Conservation (phyloP, 23 tunicate genomes). For the Diplosoma virens region DNA sequence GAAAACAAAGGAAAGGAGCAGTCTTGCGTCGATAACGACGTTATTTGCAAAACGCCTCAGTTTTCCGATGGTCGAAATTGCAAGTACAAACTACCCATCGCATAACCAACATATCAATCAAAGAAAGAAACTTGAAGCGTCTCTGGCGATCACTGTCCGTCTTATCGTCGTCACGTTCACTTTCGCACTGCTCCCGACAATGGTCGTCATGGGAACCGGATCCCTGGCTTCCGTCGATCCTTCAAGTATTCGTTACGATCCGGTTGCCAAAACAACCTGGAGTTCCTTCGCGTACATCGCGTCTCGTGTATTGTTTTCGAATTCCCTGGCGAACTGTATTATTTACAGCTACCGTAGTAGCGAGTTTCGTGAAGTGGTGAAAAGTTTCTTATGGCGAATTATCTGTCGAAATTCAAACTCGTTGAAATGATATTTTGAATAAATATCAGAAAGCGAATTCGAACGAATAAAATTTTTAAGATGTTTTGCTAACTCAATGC, state of each 20-base stretch:
- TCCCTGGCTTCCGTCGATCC: background rate
- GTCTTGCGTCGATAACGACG: background rate
- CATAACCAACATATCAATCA: background rate
- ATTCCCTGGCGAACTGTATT: conserved; percentile 39
- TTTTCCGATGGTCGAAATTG: too few relatives aligned
- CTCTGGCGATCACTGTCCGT: conserved; percentile 39
- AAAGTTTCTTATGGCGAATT: background rate
- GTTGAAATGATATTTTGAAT: too few relatives aligned
- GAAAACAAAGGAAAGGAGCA: background rate
- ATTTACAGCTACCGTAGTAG: conserved; percentile 45
- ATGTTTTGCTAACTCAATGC: too few relatives aligned
- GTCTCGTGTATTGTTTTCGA: conserved; percentile 38
- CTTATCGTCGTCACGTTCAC: conserved; percentile 34
- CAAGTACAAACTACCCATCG: background rate
- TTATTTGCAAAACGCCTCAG: background rate
- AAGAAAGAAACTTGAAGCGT: background rate
- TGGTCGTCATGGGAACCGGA: conserved; percentile 24
- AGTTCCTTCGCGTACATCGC: conserved; percentile 34
- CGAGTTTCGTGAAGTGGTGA: conserved; percentile 12
- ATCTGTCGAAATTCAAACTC: too few relatives aligned
- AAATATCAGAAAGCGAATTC: too few relatives aligned
- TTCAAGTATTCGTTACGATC: conserved; percentile 4
- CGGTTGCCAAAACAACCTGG: conserved; percentile 51
- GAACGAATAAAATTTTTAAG: too few relatives aligned
- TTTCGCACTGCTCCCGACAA: conserved; percentile 23